Evolutionary conservation across 35 echinoderm and acorn worm genomes (phyloP), one percentile per base, ranked within the genome.

Genomic region (Nesometra sesokonis): DNA sequence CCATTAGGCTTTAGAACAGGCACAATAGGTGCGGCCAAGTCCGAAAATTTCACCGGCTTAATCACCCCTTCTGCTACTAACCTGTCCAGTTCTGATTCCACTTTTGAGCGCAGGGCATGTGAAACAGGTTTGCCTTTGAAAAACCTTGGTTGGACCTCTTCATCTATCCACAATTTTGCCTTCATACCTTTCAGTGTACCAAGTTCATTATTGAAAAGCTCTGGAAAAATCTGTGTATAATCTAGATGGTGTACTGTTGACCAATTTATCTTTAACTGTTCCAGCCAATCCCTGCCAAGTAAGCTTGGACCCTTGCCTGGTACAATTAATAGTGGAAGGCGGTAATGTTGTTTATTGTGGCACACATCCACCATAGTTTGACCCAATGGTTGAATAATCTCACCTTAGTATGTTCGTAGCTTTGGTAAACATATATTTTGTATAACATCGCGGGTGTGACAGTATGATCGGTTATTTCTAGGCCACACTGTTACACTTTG

Each of bases 11-110:
- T 93, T 47, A 31, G 1, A 11, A 93, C 85, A 27, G 92, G 84
- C 0, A 93, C 92, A 84, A 90, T 86, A 29, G 92, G 92, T 76
- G 87, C 36, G 34, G 92, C 88, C 92, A 84, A 90, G 30, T 93
- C 87, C 13, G 34, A 32, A 78, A n/a, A 79, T 0, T 89, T 84
- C 11, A 89, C 88, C 7, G 76, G 82, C 11, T 84, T 77, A 35
- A 93, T 82, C 34, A 89, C 89, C 29, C 87, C 83, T 37, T 37
- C 37, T 33, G 32, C 76, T 46, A 85, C 4, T 11, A 93, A 52
- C 32, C 84, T 27, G 29, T 83, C 21, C 30, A 93, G 67, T 90
- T 93, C 84, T 23, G 78, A 39, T 78, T 77, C 84, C 11, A 93
- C 85, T 34, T 87, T 90, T 32, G 33, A 38, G 32, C 85, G 52